Percentiles rank a stretch among this genome's conserved stretches.
Evolutionary conservation across 1,140 invertebrate species (phyloP).

Genomic region (Lordiphosa collinella): DNA sequence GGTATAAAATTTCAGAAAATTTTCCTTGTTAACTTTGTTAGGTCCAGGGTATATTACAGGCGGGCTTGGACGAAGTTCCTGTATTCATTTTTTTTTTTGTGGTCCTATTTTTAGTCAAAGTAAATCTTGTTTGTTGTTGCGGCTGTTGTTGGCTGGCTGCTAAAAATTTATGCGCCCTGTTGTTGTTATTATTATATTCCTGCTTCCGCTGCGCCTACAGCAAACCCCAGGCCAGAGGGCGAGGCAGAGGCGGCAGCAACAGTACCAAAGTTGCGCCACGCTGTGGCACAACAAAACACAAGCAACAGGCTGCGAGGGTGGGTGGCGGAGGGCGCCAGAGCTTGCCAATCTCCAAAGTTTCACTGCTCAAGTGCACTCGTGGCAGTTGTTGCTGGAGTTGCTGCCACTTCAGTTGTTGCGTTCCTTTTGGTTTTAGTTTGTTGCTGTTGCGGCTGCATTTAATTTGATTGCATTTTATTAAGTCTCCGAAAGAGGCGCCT

Average conservation of each 20-base stretch:
- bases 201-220: conserved; percentile 64
- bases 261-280: conserved; percentile 62
- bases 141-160: conserved; percentile 29
- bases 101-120: conserved; percentile 21
- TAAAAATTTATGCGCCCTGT: conserved; percentile 66
- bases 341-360: conserved; percentile 65
- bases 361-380: conserved; percentile 53
- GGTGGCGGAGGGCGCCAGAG: conserved; percentile 31
- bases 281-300: conserved; percentile 38
- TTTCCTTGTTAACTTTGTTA: no score
- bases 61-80: no score
- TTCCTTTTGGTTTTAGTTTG: conserved; percentile 4
- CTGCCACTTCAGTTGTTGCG: conserved; percentile 49
- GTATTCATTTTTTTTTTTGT: neutral
- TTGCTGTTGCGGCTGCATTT: conserved; percentile 47
- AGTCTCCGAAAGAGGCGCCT: conserved; percentile 58
- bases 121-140: conserved; percentile 51
- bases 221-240: conserved; percentile 12
- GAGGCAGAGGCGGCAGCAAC: conserved; percentile 28
- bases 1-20: no score
- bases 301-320: conserved; percentile 61
- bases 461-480: conserved; percentile 78
- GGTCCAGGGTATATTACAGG: no score
- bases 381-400: conserved; percentile 43
- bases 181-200: conserved; percentile 64